Evolutionary conservation across 1,140 invertebrate genomes (phyloP).

Genomic region (Parasteatoda tepidariorum): DNA sequence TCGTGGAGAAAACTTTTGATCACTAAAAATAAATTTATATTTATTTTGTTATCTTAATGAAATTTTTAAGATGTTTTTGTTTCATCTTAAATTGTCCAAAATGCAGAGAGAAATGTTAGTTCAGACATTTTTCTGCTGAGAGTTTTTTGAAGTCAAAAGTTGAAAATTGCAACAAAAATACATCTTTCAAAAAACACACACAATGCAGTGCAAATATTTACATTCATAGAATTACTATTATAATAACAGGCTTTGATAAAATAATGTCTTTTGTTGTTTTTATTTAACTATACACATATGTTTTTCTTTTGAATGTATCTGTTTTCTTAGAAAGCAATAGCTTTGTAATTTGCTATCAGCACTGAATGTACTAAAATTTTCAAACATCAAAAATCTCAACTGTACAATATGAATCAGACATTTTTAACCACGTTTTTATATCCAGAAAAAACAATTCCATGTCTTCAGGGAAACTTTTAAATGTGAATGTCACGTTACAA

Average conservation of each 20-base stretch:
- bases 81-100: too few species aligned
- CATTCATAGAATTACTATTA: conserved; percentile 54
- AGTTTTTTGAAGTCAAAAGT: not conserved
- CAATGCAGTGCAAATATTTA: conserved; percentile 44
- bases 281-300: conserved; percentile 45
- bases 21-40: too few species aligned
- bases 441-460: not conserved
- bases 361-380: conserved; percentile 34
- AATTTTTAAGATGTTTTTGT: too few species aligned
- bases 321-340: conserved; percentile 26
- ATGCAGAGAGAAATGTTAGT: too few species aligned
- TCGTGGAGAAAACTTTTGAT: too few species aligned
- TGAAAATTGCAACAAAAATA: conserved; percentile 55
- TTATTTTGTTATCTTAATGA: too few species aligned
- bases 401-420: conserved; percentile 21
- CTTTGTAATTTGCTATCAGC: conserved; percentile 8
- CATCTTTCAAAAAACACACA: conserved; percentile 30
- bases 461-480: not conserved
- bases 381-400: conserved; percentile 29
- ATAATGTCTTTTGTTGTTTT: conserved; percentile 43
- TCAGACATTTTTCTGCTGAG: too few species aligned
- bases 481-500: not conserved
- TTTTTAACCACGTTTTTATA: not conserved
- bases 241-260: conserved; percentile 58
- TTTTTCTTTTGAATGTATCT: conserved; percentile 3